A percentile compares a stretch with the other conserved stretches of the same genome.
Conservation (phyloP, 2,113 vertebrate species). For the Mormyrus lacerda region DNA sequence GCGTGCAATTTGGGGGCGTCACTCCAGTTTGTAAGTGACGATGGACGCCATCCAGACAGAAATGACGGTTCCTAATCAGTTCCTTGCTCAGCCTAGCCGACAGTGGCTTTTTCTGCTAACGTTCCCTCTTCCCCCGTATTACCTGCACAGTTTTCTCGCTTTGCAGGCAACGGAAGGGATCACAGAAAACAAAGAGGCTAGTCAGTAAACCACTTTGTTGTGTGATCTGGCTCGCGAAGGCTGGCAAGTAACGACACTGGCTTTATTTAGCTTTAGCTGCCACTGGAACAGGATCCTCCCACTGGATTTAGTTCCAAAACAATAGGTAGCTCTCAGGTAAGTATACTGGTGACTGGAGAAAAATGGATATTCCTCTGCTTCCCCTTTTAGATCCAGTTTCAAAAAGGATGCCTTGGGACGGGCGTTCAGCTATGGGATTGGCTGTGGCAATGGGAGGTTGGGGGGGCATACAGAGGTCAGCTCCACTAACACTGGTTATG, state of each 20-base stretch:
- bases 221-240: background rate
- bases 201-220: background rate
- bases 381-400: background rate
- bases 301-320: background rate
- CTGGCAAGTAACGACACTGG: conserved; percentile 2
- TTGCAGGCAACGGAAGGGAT: background rate
- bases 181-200: conserved; percentile 4
- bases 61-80: background rate
- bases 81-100: background rate
- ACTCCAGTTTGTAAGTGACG: background rate
- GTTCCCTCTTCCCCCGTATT: background rate
- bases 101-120: background rate
- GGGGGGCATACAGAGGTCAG: background rate
- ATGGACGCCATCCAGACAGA: background rate
- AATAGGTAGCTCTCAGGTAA: background rate
- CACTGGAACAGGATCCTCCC: background rate
- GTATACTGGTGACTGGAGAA: background rate
- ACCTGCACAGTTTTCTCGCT: background rate
- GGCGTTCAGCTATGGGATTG: background rate
- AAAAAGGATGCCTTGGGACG: background rate
- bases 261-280: background rate
- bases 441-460: no score
- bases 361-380: background rate
- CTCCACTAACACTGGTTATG: background rate
- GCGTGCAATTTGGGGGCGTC: background rate